Conservation (phyloP, 1,140 invertebrate species). For the Habropoda laboriosa region DNA sequence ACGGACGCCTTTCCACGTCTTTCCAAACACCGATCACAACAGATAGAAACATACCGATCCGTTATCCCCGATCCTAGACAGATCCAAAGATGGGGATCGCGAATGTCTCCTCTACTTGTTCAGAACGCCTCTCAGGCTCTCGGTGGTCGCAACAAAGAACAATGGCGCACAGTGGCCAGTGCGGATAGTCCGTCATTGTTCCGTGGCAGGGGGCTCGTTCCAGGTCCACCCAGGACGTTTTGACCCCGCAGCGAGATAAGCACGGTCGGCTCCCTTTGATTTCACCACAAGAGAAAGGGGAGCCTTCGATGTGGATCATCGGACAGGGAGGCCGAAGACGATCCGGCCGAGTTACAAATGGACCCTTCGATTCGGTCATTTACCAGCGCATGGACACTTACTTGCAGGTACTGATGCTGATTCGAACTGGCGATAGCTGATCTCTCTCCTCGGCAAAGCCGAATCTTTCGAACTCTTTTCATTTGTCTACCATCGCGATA, state of each 20-base stretch:
- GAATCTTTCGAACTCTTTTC: neutral
- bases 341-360: slow-evolving; percentile 59
- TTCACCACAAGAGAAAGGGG: slow-evolving; percentile 67
- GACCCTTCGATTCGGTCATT: slow-evolving; percentile 57
- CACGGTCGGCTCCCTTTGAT: slow-evolving; percentile 75
- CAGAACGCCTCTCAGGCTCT: neutral
- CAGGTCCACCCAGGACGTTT: slow-evolving; percentile 73
- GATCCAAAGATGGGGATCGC: slow-evolving; percentile 21
- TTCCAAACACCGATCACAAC: neutral
- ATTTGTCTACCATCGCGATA: neutral
- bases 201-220: slow-evolving; percentile 52
- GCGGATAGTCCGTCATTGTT: slow-evolving; percentile 67
- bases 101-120: slow-evolving; percentile 32
- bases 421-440: slow-evolving; percentile 20
- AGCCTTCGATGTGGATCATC: slow-evolving; percentile 52
- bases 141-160: slow-evolving; percentile 63
- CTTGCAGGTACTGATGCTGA: slow-evolving; percentile 51
- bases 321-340: slow-evolving; percentile 50
- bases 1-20: neutral
- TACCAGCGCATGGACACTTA: slow-evolving; percentile 46
- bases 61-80: slow-evolving; percentile 35
- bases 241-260: slow-evolving; percentile 77
- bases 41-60: neutral
- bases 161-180: slow-evolving; percentile 65
- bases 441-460: neutral